A percentile compares a stretch with the other conserved stretches of the same genome.
phyloP scores from a whole-genome alignment of 2,888 invertebrate genomes.

The Spodoptera exigua region DNA sequence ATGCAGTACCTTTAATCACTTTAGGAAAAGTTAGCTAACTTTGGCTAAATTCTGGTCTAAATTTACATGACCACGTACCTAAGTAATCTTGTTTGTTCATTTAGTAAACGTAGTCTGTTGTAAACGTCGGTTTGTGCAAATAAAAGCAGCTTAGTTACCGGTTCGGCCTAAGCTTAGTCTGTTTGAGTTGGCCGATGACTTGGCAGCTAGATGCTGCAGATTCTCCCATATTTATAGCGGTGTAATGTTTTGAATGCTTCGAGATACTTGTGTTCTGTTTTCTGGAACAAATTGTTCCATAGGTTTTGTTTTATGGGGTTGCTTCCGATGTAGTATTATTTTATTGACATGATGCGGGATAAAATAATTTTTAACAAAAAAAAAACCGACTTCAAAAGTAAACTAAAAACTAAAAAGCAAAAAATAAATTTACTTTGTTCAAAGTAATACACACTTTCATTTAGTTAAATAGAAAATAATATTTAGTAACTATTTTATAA shows the following conservation, averaged over 20 bases:
- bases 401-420: too few species aligned
- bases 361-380: too few species aligned
- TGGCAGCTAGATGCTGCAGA: slow-evolving; percentile 6
- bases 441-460: too few species aligned
- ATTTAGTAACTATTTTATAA: too few species aligned
- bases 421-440: too few species aligned
- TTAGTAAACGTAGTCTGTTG: slow-evolving; percentile 25
- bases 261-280: too few species aligned
- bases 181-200: slow-evolving; percentile 48
- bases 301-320: too few species aligned
- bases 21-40: neutral
- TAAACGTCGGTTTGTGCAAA: slow-evolving; percentile 30
- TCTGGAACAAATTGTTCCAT: too few species aligned
- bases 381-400: too few species aligned
- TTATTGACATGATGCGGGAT: too few species aligned
- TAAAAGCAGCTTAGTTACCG: slow-evolving; percentile 41
- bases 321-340: too few species aligned
- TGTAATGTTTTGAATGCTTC: neutral
- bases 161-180: slow-evolving; percentile 30
- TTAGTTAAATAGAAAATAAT: too few species aligned
- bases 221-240: slow-evolving; percentile 36
- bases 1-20: neutral
- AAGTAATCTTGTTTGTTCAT: slow-evolving; percentile 34
- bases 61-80: slow-evolving; percentile 3
- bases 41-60: slow-evolving; percentile 7